These are phyloP conservation scores for Cheiracanthium punctorium DNA, from an alignment of 2,888 invertebrate genomes.

Conservation along the genomic window DNA sequence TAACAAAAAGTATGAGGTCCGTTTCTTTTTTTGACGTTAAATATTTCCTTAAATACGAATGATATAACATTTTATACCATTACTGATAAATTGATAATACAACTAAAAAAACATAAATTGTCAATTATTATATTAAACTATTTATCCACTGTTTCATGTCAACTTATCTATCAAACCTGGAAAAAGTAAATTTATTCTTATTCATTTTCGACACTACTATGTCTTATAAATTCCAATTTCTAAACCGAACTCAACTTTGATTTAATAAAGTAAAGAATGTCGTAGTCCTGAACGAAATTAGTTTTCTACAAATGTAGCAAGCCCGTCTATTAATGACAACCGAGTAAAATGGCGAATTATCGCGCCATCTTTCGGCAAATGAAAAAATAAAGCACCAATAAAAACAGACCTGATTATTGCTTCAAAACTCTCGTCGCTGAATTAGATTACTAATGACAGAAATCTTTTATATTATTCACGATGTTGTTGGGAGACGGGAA, in stretches of 20 bases:
- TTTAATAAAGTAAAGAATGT: not conserved
- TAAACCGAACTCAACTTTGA: not conserved
- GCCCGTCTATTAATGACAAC: not conserved
- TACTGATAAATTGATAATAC: too few relatives aligned
- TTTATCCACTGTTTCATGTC: too few relatives aligned
- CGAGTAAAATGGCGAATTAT: not conserved
- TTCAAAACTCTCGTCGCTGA: not conserved
- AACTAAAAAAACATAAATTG: too few relatives aligned
- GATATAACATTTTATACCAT: too few relatives aligned
- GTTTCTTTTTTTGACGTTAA: too few relatives aligned
- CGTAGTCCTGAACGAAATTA: not conserved
- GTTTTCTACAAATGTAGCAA: not conserved
- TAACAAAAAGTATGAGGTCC: too few relatives aligned
- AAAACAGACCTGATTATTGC: not conserved
- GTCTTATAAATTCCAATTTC: not conserved
- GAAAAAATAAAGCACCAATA: not conserved
- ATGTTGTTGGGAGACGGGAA: not conserved
- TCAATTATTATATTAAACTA: too few relatives aligned
- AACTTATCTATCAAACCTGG: too few relatives aligned
- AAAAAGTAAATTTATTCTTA: too few relatives aligned
- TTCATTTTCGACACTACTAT: too few relatives aligned
- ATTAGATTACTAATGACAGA: slow-evolving; percentile 9
- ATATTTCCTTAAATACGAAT: too few relatives aligned
- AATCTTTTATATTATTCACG: slow-evolving; percentile 8
- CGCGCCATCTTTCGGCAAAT: not conserved